These are phyloP conservation scores for Empidonax alnorum DNA, from an alignment of 2,113 vertebrate genomes.

Conservation along the genomic window DNA sequence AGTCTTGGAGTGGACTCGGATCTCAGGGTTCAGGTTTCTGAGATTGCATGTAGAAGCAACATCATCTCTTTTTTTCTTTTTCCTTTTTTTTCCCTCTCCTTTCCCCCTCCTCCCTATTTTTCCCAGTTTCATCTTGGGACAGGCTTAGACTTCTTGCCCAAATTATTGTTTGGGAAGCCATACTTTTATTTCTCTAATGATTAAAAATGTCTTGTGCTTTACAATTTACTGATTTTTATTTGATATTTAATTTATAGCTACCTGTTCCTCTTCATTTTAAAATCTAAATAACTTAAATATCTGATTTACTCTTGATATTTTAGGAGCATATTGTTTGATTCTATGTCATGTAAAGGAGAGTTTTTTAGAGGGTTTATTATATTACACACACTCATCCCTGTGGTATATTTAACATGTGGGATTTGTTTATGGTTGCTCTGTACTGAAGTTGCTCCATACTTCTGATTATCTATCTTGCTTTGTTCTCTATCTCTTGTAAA, in stretches of 20 bases:
- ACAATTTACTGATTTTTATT: neutral
- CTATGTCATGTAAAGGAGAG: neutral
- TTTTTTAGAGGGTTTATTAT: neutral
- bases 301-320: neutral
- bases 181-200: neutral
- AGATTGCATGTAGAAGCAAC: neutral
- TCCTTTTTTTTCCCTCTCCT: neutral
- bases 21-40: neutral
- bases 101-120: rapidly evolving
- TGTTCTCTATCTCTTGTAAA: neutral
- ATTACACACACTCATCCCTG: neutral
- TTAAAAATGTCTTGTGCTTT: neutral
- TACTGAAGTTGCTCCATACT: neutral
- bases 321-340: neutral
- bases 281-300: neutral
- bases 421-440: neutral
- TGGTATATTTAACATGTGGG: neutral
- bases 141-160: neutral
- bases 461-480: neutral
- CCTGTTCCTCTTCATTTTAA: neutral
- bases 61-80: neutral
- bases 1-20: neutral
- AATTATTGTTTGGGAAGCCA: neutral
- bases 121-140: neutral
- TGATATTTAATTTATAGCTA: neutral